phyloP scores from a whole-genome alignment of 2,888 invertebrate species.

The Patella depressa region DNA sequence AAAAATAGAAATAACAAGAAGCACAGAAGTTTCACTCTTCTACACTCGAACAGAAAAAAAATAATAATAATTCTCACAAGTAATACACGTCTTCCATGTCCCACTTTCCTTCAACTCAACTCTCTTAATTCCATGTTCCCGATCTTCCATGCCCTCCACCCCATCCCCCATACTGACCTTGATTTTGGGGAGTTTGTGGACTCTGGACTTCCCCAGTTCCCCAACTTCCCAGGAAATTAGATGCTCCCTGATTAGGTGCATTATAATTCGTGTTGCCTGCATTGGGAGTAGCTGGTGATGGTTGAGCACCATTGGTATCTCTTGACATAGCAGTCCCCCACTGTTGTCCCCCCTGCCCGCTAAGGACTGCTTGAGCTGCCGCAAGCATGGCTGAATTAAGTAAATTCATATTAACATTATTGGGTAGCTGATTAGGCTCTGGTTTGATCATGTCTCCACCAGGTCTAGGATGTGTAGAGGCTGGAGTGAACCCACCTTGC shows the following conservation, averaged over 20 bases:
- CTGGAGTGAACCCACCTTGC: slow-evolving; percentile 30
- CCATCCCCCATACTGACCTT: slow-evolving; percentile 38
- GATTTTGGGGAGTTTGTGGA: slow-evolving; percentile 26
- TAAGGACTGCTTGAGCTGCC: slow-evolving; percentile 62
- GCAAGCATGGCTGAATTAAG: slow-evolving; percentile 63
- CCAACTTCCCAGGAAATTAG: slow-evolving; percentile 23
- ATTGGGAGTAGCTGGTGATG: slow-evolving; percentile 12
- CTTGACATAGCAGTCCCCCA: slow-evolving; percentile 27
- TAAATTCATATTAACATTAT: slow-evolving; percentile 60
- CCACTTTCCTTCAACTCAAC: not conserved
- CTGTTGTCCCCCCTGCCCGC: slow-evolving; percentile 43
- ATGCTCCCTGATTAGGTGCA: slow-evolving; percentile 24
- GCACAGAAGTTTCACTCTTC: no score
- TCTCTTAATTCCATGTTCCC: slow-evolving; percentile 39
- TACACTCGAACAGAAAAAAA: no score
- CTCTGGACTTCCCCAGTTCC: slow-evolving; percentile 31
- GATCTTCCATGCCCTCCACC: slow-evolving; percentile 32
- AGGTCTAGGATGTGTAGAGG: not conserved
- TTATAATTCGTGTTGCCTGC: slow-evolving; percentile 28
- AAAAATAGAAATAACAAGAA: no score
- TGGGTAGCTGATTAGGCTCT: slow-evolving; percentile 20
- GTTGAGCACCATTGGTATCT: slow-evolving; percentile 14
- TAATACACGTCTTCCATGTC: not conserved
- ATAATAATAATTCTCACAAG: no score
- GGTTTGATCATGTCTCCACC: slow-evolving; percentile 7